Evolutionary conservation across 2,797 vertebrate genomes (phyloP), one percentile per base, ranked within the genome.

Genomic region (Sebastes kiyomatsui): DNA sequence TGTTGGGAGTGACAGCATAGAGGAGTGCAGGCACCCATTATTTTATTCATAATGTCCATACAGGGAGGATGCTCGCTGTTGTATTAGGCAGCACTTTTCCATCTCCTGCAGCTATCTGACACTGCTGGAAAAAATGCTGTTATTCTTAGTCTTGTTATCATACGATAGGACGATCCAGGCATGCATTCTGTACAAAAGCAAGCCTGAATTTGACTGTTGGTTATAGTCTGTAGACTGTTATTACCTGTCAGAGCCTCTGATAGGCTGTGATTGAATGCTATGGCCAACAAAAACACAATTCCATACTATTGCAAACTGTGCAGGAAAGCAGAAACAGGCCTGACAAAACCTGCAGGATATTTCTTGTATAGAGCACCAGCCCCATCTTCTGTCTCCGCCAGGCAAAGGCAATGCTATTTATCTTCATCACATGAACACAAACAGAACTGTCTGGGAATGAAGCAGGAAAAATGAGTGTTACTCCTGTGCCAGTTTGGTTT

Each of bases 351-450:
- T 5, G 18, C 38, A 18, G 25, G 25, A 49, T 64, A 35, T 76
- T 56, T 83, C 27, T 74, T 35, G 38, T 28, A 42, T 42, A 81
- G 91, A 76, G 72, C 91, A 85, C 7, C 85, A 93, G 92, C 93
- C 72, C 90, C 92, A 90, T 90, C 93, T 92, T 77, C 92, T 90
- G 91, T 88, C 84, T 77, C 72, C 46, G 52, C 54, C 55, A 8
- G 38, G 90, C 30, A 85, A 88, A 82, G 52, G 55, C 88, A 89
- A 9, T 2, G 35, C 54, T 58, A 82, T 90, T 87, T 33, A 75
- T 90, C 81, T 90, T 85, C 80, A 87, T 88, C 70, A 72, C 67
- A 12, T 8, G 35, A 70, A 22, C 52, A 76, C 75, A 81, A 78
- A 77, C 77, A 66, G 42, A 35, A 33, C 30, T 81, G 80, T 85